Evolutionary conservation across 2,797 vertebrate species (phyloP).

Genomic region (Champsocephalus gunnari): DNA sequence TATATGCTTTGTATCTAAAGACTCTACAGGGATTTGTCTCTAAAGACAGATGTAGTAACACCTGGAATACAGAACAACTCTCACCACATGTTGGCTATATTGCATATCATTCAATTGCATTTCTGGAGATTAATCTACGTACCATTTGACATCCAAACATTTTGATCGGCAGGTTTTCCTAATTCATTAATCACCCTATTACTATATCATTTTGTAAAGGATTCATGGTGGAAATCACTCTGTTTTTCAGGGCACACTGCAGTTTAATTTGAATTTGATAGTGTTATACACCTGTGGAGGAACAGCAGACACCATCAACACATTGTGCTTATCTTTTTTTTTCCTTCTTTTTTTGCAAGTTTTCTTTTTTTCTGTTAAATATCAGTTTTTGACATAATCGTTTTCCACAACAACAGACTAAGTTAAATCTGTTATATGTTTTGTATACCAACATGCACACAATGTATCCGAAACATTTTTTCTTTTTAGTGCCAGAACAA

Average conservation of each 20-base stretch:
- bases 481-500: conserved; percentile 73
- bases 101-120: conserved; percentile 6
- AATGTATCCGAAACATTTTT: conserved; percentile 79
- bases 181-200: conserved; percentile 14
- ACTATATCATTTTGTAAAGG: conserved; percentile 1
- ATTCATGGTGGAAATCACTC: conserved; percentile 47
- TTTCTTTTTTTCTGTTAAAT: conserved; percentile 74
- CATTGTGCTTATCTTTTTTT: conserved; percentile 83
- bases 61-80: conserved; percentile 71
- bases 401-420: conserved; percentile 85
- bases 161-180: neutral
- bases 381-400: conserved; percentile 74
- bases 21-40: conserved; percentile 75
- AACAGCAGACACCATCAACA: conserved; percentile 85
- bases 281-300: conserved; percentile 80
- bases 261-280: conserved; percentile 67
- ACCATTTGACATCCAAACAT: conserved; percentile 9
- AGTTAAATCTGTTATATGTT: conserved; percentile 79
- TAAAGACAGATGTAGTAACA: conserved; percentile 71
- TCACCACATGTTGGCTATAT: conserved; percentile 45
- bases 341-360: conserved; percentile 28
- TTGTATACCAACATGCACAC: conserved; percentile 87
- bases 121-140: conserved; percentile 10
- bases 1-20: conserved; percentile 82
- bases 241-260: conserved; percentile 63